Evolutionary conservation across 1,140 invertebrate species (phyloP), one percentile per base, ranked within the genome.

Genomic region (Solenopsis invicta): DNA sequence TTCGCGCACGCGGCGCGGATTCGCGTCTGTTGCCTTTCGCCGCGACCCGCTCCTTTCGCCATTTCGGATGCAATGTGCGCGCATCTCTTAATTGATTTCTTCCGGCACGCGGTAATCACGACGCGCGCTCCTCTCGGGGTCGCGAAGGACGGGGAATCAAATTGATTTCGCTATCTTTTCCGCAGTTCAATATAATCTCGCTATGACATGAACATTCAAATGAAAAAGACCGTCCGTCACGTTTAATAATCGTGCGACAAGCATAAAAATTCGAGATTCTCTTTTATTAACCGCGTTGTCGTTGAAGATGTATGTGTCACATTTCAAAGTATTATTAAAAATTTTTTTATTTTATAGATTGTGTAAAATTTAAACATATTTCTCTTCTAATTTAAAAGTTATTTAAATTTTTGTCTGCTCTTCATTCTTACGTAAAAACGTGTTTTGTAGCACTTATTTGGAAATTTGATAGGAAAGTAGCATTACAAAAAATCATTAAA

Each of bases 71-170:
- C 18, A 34, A 71, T 41, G 41, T 69, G 34, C 78, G 64, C 37
- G 54, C 41, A 48, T 18, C 69, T 61, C 69, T 61, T 84, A 84
- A 84, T 84, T 74, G 80, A 84, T 84, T 75, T 45, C 69, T 84
- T 84, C 69, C 80, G 80, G 69, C 80, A 84, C 62, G 21, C 61
- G 62, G 34, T 24, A 69, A 80, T 80, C 80, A 62, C 29, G 80
- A 48, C 67, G 16, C 24, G 16, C 21, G 21, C 62, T 76, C 41
- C n/a, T 48, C 52, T 64, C 48, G 48, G 3, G 18, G 21, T 56
- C 67, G 69, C 8, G n/a, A 0, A 13, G 37, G 41, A 13, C n/a
- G 10, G 41, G 12, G 41, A 6, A 61, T 74, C 24, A 45, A 59
- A 84, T 75, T 50, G 69, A 84, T 84, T 84, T 75, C 41, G 41